Conservation (phyloP, 2,113 vertebrate species). For the Neotragus pygmaeus region DNA sequence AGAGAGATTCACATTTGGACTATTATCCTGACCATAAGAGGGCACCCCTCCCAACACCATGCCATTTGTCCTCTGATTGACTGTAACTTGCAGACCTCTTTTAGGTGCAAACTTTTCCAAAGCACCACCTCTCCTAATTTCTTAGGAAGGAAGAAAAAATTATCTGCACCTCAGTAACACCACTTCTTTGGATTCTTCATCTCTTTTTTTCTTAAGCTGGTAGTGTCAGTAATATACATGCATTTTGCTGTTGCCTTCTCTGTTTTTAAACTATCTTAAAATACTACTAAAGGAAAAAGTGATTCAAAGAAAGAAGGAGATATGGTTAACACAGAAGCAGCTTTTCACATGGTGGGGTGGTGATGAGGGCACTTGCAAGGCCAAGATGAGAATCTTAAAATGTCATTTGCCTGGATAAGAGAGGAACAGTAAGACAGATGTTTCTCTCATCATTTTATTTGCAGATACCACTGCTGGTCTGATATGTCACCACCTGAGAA, state of each 20-base stretch:
- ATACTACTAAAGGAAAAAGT: neutral
- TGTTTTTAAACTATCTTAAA: constrained; percentile 19
- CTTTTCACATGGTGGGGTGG: neutral
- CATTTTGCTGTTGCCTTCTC: neutral
- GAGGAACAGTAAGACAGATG: constrained; percentile 65
- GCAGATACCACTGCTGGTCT: constrained; percentile 31
- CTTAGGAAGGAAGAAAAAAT: neutral
- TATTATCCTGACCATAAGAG: neutral
- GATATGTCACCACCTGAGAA: constrained; percentile 11
- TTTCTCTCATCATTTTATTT: constrained; percentile 67
- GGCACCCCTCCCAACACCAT: neutral
- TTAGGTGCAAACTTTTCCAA: neutral
- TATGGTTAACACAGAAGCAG: neutral
- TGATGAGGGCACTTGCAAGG: neutral
- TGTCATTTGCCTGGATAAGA: constrained; percentile 58
- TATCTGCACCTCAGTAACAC: neutral
- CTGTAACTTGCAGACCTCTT: neutral
- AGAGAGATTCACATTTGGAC: neutral
- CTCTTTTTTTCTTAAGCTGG: neutral
- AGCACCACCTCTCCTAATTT: neutral
- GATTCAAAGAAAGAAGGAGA: constrained; percentile 13
- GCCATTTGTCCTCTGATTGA: neutral
- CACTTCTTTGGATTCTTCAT: neutral
- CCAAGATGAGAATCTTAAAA: constrained; percentile 52
- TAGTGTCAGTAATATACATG: neutral